Conservation (phyloP, 2,797 vertebrate species). For the Protonibea diacanthus region DNA sequence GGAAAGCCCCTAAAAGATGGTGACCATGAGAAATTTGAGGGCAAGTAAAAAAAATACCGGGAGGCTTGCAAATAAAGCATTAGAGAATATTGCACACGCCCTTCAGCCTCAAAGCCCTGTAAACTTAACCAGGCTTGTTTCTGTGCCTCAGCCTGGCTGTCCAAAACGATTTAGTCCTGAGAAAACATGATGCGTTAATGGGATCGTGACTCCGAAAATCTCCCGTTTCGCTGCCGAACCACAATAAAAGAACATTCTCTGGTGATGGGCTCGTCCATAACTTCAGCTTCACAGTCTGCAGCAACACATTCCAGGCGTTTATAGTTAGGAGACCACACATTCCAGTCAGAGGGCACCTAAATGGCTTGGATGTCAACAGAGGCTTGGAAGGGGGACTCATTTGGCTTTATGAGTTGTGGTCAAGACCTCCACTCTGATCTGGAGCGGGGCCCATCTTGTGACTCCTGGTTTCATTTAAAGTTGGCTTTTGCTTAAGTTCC, state of each 20-base stretch:
- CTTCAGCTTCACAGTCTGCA: constrained; percentile 40
- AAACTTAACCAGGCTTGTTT: constrained; percentile 41
- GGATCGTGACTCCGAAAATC: constrained; percentile 38
- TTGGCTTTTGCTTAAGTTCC: constrained; percentile 24
- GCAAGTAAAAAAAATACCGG: constrained; percentile 1
- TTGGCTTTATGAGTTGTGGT: constrained; percentile 73
- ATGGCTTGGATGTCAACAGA: constrained; percentile 65
- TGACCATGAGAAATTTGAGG: constrained; percentile 27
- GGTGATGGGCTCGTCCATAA: constrained; percentile 44
- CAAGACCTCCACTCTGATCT: constrained; percentile 60
- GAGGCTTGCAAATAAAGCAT: constrained; percentile 19
- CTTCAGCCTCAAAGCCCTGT: constrained; percentile 38
- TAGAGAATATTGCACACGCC: constrained; percentile 34
- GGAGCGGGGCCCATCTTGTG: constrained; percentile 45
- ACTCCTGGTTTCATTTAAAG: constrained; percentile 66
- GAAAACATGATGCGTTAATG: constrained; percentile 48
- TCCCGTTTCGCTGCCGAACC: constrained; percentile 58
- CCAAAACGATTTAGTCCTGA: constrained; percentile 36
- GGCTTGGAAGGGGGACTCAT: constrained; percentile 47
- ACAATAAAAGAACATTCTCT: constrained; percentile 64
- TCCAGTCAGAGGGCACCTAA: constrained; percentile 70
- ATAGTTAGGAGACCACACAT: constrained; percentile 70
- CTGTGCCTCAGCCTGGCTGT: constrained; percentile 12
- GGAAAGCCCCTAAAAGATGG: not conserved
- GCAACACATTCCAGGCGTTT: constrained; percentile 71